These are phyloP conservation scores for Mesocentrotus franciscanus DNA, from an alignment of 53 echinoderm and acorn worm species.

Conservation along the genomic window DNA sequence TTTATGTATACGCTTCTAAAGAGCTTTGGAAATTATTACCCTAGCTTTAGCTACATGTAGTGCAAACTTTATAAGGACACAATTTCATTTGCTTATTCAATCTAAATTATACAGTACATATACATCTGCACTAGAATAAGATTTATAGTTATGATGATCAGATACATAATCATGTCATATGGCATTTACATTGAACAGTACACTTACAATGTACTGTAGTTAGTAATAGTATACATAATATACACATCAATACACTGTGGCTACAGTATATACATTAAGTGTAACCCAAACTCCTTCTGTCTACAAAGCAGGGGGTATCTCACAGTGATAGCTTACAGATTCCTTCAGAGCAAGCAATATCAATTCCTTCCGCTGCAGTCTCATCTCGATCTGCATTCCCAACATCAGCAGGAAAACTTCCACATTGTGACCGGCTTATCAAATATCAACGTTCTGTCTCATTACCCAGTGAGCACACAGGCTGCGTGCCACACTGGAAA, in stretches of 20 bases:
- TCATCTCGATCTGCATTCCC: slow-evolving; percentile 18
- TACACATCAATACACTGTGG: not conserved
- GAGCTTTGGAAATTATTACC: too few relatives aligned
- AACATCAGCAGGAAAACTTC: slow-evolving; percentile 60
- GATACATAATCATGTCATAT: not conserved
- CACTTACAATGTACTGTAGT: not conserved
- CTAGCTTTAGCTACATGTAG: too few relatives aligned
- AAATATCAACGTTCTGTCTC: slow-evolving; percentile 55
- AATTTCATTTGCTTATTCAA: not conserved
- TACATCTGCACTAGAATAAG: not conserved
- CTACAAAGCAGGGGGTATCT: slow-evolving; percentile 31
- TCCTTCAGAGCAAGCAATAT: slow-evolving; percentile 55
- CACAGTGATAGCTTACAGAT: slow-evolving; percentile 37
- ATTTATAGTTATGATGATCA: too few relatives aligned
- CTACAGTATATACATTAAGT: not conserved
- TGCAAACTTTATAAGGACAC: too few relatives aligned
- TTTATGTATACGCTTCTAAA: too few relatives aligned
- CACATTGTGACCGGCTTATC: slow-evolving; percentile 58
- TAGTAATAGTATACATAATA: not conserved
- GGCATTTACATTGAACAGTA: not conserved
- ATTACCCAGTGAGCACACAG: slow-evolving; percentile 39
- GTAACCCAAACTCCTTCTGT: slow-evolving; percentile 29
- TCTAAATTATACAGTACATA: not conserved
- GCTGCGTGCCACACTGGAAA: slow-evolving; percentile 19
- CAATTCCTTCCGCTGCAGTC: slow-evolving; percentile 48